Evolutionary conservation across 1,140 invertebrate genomes (phyloP).

Genomic region (Lamellibrachia luymesi): DNA sequence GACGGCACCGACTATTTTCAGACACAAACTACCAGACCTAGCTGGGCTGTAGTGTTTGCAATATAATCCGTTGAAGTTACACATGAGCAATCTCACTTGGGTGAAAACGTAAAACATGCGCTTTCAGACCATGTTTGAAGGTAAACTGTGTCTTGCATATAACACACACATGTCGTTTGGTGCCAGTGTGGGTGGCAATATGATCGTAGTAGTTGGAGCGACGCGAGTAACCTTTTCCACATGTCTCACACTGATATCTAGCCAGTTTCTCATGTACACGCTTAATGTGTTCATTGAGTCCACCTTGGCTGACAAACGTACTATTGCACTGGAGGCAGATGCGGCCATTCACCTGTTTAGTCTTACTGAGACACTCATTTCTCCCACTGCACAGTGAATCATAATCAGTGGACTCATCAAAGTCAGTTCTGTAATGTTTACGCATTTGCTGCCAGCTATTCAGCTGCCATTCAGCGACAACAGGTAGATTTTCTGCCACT

Average conservation of each 20-base stretch:
- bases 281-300: background rate
- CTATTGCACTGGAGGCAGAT: background rate
- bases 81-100: background rate
- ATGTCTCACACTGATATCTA: constrained; percentile 15
- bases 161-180: background rate
- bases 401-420: background rate
- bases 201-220: constrained; percentile 60
- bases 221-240: constrained; percentile 49
- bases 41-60: background rate
- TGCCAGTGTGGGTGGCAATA: constrained; percentile 28
- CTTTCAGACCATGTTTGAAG: background rate
- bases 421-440: background rate
- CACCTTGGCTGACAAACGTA: background rate
- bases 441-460: background rate
- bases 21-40: background rate
- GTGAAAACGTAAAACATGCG: background rate
- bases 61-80: background rate
- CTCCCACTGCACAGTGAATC: background rate
- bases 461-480: background rate
- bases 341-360: background rate
- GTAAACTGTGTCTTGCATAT: background rate
- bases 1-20: background rate
- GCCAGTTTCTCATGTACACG: background rate
- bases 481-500: background rate
- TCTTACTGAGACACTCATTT: background rate